phyloP scores from a whole-genome alignment of 2,888 invertebrate genomes.

The Nipponacmea schrenckii region DNA sequence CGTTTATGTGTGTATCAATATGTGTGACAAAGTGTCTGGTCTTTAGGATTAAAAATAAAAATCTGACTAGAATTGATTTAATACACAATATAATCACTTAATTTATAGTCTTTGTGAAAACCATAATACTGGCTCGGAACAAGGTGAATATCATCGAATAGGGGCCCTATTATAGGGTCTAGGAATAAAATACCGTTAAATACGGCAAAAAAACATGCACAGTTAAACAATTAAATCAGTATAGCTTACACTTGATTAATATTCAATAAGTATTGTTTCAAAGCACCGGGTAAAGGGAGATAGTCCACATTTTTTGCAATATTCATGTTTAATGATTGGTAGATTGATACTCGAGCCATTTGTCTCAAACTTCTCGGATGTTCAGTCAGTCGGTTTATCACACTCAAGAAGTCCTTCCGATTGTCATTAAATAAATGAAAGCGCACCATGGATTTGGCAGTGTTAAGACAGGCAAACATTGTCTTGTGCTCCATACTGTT shows the following conservation, averaged over 20 bases:
- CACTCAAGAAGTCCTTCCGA: conserved; percentile 50
- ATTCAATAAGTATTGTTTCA: conserved; percentile 76
- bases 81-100: too few relatives aligned
- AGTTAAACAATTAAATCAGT: too few relatives aligned
- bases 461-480: conserved; percentile 77
- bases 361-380: conserved; percentile 79
- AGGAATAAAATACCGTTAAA: too few relatives aligned
- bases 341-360: conserved; percentile 77
- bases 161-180: too few relatives aligned
- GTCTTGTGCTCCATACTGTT: conserved; percentile 76
- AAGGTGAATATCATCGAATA: too few relatives aligned
- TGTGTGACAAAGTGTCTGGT: too few relatives aligned
- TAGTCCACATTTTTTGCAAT: conserved; percentile 76
- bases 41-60: too few relatives aligned
- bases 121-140: too few relatives aligned
- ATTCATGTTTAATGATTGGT: conserved; percentile 75
- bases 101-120: too few relatives aligned
- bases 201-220: too few relatives aligned
- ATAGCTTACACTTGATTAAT: neutral
- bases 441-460: conserved; percentile 73
- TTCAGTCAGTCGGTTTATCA: conserved; percentile 76
- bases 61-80: too few relatives aligned
- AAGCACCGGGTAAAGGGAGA: conserved; percentile 76
- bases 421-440: conserved; percentile 72
- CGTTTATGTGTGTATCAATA: too few relatives aligned